Base-by-base conservation (phyloP, 2,888 invertebrate genomes). In the Cylloceria caligata region DNA sequence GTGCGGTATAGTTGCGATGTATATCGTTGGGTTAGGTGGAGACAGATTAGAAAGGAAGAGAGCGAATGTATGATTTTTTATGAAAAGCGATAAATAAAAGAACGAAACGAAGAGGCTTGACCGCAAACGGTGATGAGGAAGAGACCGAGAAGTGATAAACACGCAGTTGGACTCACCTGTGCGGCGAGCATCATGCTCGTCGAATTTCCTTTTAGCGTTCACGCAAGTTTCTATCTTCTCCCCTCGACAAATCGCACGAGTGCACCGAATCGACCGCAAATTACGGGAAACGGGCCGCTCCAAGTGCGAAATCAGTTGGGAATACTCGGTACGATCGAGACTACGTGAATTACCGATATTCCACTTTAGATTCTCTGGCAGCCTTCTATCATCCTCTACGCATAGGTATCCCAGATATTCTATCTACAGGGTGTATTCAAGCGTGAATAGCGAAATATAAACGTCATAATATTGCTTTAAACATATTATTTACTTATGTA, bases 111-210 rank as follows among this genome's bases (percentile, higher is more conserved):
- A 60, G 39, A 65, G 67, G 13, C 55, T 34, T 47, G 45, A 82
- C 81, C 81, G 72, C 81, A 82, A 82, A 84, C 77, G 67, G 74
- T 77, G 81, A 84, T 82, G 84, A 82, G 81, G 74, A 68, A 72
- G 74, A 73, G 76, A 67, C 60, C 72, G 71, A 67, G 42, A 68
- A 55, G 80, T 74, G 80, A 84, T 82, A 77, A 80, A 82, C 81
- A 80, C 55, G 81, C 67, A 67, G 67, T 62, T 60, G 60, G 49
- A 67, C 69, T 64, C 84, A 84, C 84, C 84, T 81, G 80, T 71
- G 69, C 60, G 24, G 13, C 16, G 68, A n/a, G 68, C 24, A 27
- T 47, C 72, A 45, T 57, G 45, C 42, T 52, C 13, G 47, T 47
- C 1, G 34, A 34, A 11, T 16, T 34, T 16, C 6, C 34, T 24